Evolutionary conservation across 2,888 invertebrate genomes (phyloP), one percentile per base, ranked within the genome.

Genomic region (Ashinkailepas kermadecensis): DNA sequence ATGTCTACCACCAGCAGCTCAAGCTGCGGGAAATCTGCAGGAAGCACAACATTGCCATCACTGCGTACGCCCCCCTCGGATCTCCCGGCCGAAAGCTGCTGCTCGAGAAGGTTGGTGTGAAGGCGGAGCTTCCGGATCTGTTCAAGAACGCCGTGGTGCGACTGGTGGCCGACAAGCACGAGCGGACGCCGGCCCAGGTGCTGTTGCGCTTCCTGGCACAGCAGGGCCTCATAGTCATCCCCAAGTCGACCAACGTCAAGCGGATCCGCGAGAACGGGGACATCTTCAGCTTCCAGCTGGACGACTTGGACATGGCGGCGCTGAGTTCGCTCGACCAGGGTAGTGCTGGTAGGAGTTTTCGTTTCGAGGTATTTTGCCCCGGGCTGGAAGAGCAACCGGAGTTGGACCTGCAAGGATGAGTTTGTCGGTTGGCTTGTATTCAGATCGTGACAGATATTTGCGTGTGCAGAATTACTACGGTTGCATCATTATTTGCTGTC

Each of bases 1-100:
- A n/a, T n/a, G n/a, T 0, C 39, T 92, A 94, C 85, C 92, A 93
- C 85, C 95, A 94, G 87, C 94, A 94, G 87, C 87, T 89, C 57
- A 89, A 90, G 39, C 86, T 94, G 82, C 81, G 86, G 7, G 87
- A 91, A 0, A 91, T 90, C 83, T 92, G 93, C 85, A 89, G 90
- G 81, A 87, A 89, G 74, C 88, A 92, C 80, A 90, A 90, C 23
- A 93, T 96, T 80, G 83, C 85, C 67, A 84, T 89, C 1, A 87
- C 87, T 56, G 89, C 88, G 9, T 89, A 88, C 84, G 86, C 87
- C 81, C 81, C 88, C 88, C 85, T 89, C 8, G 89, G 88, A 13
- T 86, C 87, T 12, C 87, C 87, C 15, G 87, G 87, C 62, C 83
- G 86, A 81, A 85, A 86, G 25, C 86, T 56, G 25, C 39, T 81